Base-by-base conservation (phyloP, 2,113 vertebrate species). In the Tauraco erythrolophus region DNA sequence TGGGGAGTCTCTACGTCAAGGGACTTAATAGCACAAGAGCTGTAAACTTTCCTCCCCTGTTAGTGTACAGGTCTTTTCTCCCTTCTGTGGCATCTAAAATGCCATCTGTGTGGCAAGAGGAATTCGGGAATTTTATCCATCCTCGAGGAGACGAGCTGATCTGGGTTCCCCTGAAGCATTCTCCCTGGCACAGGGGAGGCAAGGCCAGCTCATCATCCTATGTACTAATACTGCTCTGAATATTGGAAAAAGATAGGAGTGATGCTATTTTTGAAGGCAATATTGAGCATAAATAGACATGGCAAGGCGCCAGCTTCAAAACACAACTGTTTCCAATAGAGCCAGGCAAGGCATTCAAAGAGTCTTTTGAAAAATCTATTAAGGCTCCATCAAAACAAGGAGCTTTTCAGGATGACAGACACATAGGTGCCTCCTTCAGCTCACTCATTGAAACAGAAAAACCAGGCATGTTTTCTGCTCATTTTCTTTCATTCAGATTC, bases 371-470 rank as follows among this genome's bases (percentile, higher is more conserved):
- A 94, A 97, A 96, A 91, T 70, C 76, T 77, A 85, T 94, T 93
- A 94, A 74, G 85, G 65, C 74, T 88, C 93, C 96, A 96, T 87
- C 88, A 87, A 95, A 96, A 97, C 96, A 97, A 96, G 83, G 88
- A 96, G 88, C 79, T 93, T 94, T 96, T 90, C 76, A 96, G 50
- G 74, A 75, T 79, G 88, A 92, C 61, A 94, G 65, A 71, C 76
- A 74, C 66, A 80, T 81, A 95, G 85, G 92, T 94, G 88, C 88
- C 78, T 95, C 92, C 96, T 96, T 92, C 69, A 56, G 66, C 81
- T 95, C 80, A 50, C 65, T 85, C 89, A 64, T 0, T n/a, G 70
- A 74, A 94, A 87, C 3, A 70, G 62, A 93, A 88, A 92, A 84
- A 89, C 51, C 80, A 84, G 53, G 88, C 61, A 68, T 6, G 11